Evolutionary conservation across 2,888 invertebrate genomes (phyloP).

Genomic region (Troides oblongomaculatus): DNA sequence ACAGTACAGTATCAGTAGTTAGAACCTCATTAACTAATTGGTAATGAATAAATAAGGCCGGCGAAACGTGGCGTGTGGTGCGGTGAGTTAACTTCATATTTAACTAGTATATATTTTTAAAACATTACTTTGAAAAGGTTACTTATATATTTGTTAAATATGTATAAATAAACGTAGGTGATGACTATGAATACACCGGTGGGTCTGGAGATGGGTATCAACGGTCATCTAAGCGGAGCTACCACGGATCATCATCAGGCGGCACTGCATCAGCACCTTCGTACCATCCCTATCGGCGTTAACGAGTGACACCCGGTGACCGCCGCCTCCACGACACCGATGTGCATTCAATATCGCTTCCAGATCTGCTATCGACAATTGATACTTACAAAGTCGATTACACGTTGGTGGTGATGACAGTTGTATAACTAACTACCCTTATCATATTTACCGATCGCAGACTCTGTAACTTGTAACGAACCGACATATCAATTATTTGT

Average conservation of each 20-base stretch:
- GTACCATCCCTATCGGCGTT: conserved; percentile 76
- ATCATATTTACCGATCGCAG: conserved; percentile 18
- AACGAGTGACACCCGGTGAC: conserved; percentile 44
- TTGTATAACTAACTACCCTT: neutral
- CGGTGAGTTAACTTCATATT: conserved; percentile 25
- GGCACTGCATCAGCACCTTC: conserved; percentile 66
- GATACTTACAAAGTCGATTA: neutral
- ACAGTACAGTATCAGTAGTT: neutral
- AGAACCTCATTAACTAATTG: neutral
- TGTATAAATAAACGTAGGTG: conserved; percentile 48
- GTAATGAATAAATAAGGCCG: neutral
- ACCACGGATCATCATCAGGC: conserved; percentile 60
- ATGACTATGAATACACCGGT: conserved; percentile 75
- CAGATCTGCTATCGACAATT: conserved; percentile 15
- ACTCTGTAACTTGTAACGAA: conserved; percentile 36
- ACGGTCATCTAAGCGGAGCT: conserved; percentile 68
- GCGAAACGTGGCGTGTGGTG: conserved; percentile 23
- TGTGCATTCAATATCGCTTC: conserved; percentile 36
- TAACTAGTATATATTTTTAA: conserved; percentile 31
- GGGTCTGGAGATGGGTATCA: conserved; percentile 75
- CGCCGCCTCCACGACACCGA: conserved; percentile 35
- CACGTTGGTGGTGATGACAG: conserved; percentile 25
- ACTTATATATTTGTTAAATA: neutral
- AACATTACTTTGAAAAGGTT: conserved; percentile 32
- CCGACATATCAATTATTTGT: conserved; percentile 55